Conservation (phyloP, 2,797 vertebrate species). For the Tapirus indicus region DNA sequence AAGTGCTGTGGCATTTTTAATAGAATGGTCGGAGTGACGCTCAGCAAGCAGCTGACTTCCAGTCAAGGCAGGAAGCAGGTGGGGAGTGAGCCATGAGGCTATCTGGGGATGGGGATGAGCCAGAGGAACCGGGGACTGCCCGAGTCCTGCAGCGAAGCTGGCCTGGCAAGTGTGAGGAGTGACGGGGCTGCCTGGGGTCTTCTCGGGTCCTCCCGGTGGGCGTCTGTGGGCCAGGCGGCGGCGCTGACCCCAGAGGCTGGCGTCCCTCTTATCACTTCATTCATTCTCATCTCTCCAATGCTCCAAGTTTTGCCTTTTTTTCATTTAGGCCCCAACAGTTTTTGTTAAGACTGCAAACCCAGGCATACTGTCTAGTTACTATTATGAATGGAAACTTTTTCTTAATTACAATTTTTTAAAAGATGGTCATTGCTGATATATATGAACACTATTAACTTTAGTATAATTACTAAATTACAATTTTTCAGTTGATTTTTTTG, state of each 20-base stretch:
- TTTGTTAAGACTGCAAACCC: neutral
- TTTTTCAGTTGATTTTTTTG: conserved; percentile 26
- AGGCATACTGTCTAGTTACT: neutral
- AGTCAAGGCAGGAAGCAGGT: neutral
- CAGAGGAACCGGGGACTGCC: neutral
- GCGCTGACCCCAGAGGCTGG: accelerated
- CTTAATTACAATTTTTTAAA: neutral
- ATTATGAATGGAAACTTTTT: neutral
- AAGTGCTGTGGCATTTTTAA: neutral
- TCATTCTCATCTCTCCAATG: neutral
- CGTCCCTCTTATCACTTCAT: accelerated
- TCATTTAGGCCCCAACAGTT: neutral
- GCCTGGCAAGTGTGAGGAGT: neutral
- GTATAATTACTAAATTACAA: neutral
- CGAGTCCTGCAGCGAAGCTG: too few relatives aligned
- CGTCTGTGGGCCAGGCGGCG: neutral
- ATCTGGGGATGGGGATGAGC: neutral
- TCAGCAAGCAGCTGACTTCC: neutral
- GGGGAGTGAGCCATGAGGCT: neutral
- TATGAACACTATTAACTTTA: neutral
- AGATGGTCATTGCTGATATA: neutral
- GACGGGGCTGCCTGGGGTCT: accelerated
- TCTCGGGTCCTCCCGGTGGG: too few relatives aligned
- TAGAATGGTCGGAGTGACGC: neutral
- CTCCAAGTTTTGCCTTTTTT: neutral